phyloP scores from a whole-genome alignment of 1,140 invertebrate species.

The Drosophila rufa region DNA sequence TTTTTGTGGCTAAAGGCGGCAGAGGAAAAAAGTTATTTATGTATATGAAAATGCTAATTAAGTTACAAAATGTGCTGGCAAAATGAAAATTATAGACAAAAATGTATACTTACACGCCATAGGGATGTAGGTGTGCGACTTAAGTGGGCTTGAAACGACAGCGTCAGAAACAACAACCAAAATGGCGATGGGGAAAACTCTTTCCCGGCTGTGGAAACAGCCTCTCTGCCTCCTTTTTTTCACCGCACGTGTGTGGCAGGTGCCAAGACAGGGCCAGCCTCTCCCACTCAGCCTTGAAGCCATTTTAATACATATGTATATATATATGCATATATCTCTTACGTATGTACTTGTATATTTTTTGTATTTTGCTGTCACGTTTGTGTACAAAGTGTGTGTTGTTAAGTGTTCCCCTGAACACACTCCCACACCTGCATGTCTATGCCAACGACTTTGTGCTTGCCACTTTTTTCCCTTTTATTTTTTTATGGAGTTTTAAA shows the following conservation, averaged over 20 bases:
- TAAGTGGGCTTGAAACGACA: slow-evolving; percentile 57
- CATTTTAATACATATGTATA: slow-evolving; percentile 14
- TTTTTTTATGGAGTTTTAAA: slow-evolving; percentile 44
- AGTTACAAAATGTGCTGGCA: slow-evolving; percentile 72
- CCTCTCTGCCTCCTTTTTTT: slow-evolving; percentile 9
- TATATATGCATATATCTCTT: slow-evolving; percentile 20
- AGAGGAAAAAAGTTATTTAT: slow-evolving; percentile 37
- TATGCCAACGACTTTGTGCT: slow-evolving; percentile 63
- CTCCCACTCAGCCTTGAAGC: slow-evolving; percentile 26
- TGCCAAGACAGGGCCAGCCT: slow-evolving; percentile 40
- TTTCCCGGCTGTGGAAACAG: slow-evolving; percentile 14
- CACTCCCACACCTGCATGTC: slow-evolving; percentile 44
- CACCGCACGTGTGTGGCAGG: slow-evolving; percentile 49
- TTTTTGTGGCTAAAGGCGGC: slow-evolving; percentile 14
- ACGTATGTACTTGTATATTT: background rate
- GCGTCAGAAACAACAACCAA: slow-evolving; percentile 17
- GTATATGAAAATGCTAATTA: slow-evolving; percentile 74
- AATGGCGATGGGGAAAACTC: slow-evolving; percentile 15
- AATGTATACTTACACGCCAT: slow-evolving; percentile 7
- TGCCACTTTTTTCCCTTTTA: slow-evolving; percentile 29
- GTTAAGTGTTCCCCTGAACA: slow-evolving; percentile 38
- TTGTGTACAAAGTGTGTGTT: slow-evolving; percentile 45
- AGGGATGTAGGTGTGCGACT: slow-evolving; percentile 44
- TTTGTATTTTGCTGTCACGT: slow-evolving; percentile 45
- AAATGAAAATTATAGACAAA: slow-evolving; percentile 74